These are phyloP conservation scores for Hyla sarda DNA, from an alignment of 2,113 vertebrate species.

Conservation along the genomic window DNA sequence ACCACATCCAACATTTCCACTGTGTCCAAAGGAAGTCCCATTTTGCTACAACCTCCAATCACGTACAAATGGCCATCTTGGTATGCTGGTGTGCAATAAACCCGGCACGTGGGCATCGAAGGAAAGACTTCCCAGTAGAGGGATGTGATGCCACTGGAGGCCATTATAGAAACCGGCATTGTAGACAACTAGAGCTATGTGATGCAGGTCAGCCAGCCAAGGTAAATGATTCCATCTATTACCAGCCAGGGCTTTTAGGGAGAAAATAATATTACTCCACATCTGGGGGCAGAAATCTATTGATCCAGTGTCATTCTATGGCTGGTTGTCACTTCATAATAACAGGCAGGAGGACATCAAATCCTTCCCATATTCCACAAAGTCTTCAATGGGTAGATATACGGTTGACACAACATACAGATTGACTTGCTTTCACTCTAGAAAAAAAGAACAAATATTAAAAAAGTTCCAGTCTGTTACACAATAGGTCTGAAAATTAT, in stretches of 20 bases:
- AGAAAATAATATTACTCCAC: slow-evolving; percentile 35
- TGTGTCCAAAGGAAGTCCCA: slow-evolving; percentile 84
- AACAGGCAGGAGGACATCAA: background rate
- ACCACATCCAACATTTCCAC: slow-evolving; percentile 85
- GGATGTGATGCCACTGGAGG: slow-evolving; percentile 78
- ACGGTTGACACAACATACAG: background rate
- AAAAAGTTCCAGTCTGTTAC: background rate
- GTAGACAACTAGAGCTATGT: slow-evolving; percentile 60
- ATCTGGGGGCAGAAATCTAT: slow-evolving; percentile 29
- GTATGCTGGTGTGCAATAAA: slow-evolving; percentile 87
- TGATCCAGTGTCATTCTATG: background rate
- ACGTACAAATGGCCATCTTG: slow-evolving; percentile 89
- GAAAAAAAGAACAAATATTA: background rate
- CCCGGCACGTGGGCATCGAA: slow-evolving; percentile 87
- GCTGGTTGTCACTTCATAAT: background rate
- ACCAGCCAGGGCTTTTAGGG: slow-evolving; percentile 33
- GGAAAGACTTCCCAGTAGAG: slow-evolving; percentile 90
- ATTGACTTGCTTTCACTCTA: background rate
- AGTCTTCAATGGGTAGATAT: background rate
- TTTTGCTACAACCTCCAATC: slow-evolving; percentile 88
- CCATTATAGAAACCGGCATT: slow-evolving; percentile 83
- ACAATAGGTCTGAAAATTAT: background rate
- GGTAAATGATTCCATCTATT: slow-evolving; percentile 18
- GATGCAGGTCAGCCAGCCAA: slow-evolving; percentile 8
- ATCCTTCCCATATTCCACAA: background rate